A percentile compares a stretch with the other conserved stretches of the same genome.
phyloP scores from a whole-genome alignment of 2,113 vertebrate species.

The Cisticola juncidis region DNA sequence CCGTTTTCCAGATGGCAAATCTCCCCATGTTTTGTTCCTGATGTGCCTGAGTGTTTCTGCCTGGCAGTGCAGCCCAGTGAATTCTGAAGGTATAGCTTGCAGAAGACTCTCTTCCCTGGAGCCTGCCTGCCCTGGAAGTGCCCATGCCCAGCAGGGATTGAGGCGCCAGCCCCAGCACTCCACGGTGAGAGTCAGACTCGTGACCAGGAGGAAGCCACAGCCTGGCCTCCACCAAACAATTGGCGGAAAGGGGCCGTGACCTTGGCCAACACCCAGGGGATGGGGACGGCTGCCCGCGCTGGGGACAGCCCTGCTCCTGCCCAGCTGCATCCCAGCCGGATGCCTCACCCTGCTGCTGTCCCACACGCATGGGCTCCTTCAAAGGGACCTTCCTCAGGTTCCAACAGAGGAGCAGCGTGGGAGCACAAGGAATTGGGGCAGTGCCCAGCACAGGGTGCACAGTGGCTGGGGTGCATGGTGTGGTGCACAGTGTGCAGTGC shows the following conservation, averaged over 20 bases:
- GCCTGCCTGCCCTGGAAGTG: background rate
- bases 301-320: background rate
- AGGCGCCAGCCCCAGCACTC: accelerated
- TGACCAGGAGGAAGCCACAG: background rate
- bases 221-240: conserved; percentile 7
- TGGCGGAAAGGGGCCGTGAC: background rate
- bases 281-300: accelerated
- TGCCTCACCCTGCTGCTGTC: background rate
- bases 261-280: background rate
- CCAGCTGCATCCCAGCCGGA: background rate
- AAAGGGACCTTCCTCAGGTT: background rate
- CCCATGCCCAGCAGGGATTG: background rate
- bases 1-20: accelerated
- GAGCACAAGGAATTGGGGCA: accelerated
- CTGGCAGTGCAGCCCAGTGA: background rate
- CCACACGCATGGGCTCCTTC: background rate
- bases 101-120: background rate
- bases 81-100: background rate
- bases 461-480: accelerated
- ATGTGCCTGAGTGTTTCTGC: background rate
- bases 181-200: background rate
- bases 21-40: background rate
- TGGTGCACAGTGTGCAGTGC: accelerated
- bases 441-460: background rate
- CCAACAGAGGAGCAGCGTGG: background rate